Conservation (phyloP, 2,888 invertebrate species). For the Dolichomitus sp. region DNA sequence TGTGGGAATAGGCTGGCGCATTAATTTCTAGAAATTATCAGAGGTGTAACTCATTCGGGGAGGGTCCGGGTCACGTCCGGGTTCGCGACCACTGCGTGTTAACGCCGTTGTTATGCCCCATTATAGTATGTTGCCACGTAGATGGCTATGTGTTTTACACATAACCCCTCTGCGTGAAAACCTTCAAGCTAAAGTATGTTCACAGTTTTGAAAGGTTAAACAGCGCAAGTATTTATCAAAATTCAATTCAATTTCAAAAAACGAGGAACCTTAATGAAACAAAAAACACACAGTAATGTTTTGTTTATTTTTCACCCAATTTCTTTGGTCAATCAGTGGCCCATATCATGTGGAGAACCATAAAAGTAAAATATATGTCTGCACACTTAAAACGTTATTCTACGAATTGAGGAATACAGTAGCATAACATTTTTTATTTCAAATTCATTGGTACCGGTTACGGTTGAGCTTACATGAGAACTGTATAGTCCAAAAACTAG, state of each 20-base stretch:
- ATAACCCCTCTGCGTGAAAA: slow-evolving; percentile 29
- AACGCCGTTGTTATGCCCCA: slow-evolving; percentile 86
- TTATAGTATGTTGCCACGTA: slow-evolving; percentile 82
- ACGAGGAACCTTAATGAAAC: not conserved
- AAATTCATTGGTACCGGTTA: slow-evolving; percentile 16
- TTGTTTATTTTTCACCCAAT: not conserved
- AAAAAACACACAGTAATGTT: not conserved
- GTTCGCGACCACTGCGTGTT: slow-evolving; percentile 83
- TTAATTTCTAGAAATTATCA: slow-evolving; percentile 83
- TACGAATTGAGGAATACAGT: not conserved
- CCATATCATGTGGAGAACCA: not conserved
- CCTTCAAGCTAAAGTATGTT: slow-evolving; percentile 27
- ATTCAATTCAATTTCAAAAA: not conserved
- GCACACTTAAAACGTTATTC: not conserved
- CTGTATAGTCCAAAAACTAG: not conserved
- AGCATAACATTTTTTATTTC: not conserved
- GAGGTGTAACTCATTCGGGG: slow-evolving; percentile 83
- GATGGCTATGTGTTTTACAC: slow-evolving; percentile 30
- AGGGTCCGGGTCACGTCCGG: slow-evolving; percentile 83
- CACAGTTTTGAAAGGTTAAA: not conserved
- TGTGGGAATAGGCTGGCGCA: slow-evolving; percentile 67
- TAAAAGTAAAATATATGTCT: not conserved
- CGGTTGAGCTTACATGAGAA: not conserved
- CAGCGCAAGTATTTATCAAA: not conserved
- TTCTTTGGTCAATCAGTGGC: not conserved